Percentiles rank a stretch among this genome's conserved stretches.
These are phyloP conservation scores for Clostera curtula DNA, from an alignment of 2,888 invertebrate genomes.

Conservation along the genomic window DNA sequence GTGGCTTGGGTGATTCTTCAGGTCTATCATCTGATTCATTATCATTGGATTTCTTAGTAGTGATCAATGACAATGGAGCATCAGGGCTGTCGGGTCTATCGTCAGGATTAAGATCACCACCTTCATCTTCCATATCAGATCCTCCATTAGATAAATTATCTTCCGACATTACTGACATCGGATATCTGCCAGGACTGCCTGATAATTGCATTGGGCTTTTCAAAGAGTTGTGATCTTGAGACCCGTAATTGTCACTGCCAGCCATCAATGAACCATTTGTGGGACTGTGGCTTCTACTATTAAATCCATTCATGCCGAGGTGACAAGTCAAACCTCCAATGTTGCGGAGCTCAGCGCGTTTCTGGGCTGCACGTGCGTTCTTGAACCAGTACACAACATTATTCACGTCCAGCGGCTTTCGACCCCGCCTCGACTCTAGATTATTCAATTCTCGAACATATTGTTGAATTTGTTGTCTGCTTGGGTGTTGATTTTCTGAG, in stretches of 20 bases:
- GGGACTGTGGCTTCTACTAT: slow-evolving; percentile 78
- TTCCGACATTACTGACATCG: slow-evolving; percentile 79
- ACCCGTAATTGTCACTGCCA: slow-evolving; percentile 75
- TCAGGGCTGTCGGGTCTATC: slow-evolving; percentile 79
- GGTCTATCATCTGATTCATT: slow-evolving; percentile 65
- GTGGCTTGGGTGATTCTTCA: slow-evolving; percentile 70
- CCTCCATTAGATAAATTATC: slow-evolving; percentile 79
- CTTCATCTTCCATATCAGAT: slow-evolving; percentile 82
- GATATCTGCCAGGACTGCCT: slow-evolving; percentile 73
- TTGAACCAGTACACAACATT: slow-evolving; percentile 99
- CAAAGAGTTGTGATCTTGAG: slow-evolving; percentile 73
- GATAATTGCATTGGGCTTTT: slow-evolving; percentile 78
- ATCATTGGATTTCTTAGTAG: slow-evolving; percentile 66
- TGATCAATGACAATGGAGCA: slow-evolving; percentile 81
- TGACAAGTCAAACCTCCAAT: slow-evolving; percentile 75
- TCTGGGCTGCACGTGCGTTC: slow-evolving; percentile 96
- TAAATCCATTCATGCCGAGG: slow-evolving; percentile 78
- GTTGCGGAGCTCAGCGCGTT: slow-evolving; percentile 88
- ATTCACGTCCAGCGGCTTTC: slow-evolving; percentile 95
- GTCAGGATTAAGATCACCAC: slow-evolving; percentile 65
- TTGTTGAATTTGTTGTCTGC: slow-evolving; percentile 95
- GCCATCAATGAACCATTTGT: slow-evolving; percentile 77
- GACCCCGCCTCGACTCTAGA: slow-evolving; percentile 91
- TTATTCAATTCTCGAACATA: slow-evolving; percentile 96
- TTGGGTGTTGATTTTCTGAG: slow-evolving; percentile 97